These are phyloP conservation scores for Tragelaphus oryx DNA, from an alignment of 2,797 vertebrate genomes.

Conservation along the genomic window DNA sequence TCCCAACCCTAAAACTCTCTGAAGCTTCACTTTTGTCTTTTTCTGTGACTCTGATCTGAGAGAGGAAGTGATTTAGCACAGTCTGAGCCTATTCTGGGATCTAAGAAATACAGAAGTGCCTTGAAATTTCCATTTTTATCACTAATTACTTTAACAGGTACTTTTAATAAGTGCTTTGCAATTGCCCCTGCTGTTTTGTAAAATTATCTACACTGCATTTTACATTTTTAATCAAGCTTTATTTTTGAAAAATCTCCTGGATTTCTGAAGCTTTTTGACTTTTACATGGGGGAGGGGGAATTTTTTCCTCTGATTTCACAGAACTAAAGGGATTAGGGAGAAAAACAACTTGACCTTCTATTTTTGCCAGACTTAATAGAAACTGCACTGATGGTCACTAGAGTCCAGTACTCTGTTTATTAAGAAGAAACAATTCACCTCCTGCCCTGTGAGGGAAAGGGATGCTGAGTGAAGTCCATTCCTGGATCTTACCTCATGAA, in stretches of 20 bases:
- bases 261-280: conserved; percentile 45
- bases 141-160: conserved; percentile 71
- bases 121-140: conserved; percentile 71
- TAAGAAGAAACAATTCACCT: neutral
- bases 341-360: neutral
- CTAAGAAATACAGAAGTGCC: conserved; percentile 58
- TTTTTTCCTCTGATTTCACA: conserved; percentile 42
- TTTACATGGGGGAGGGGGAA: neutral
- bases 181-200: conserved; percentile 58
- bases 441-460: neutral
- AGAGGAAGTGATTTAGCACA: conserved; percentile 52
- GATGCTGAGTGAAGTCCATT: neutral
- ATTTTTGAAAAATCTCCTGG: conserved; percentile 40
- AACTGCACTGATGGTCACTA: neutral
- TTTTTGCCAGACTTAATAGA: neutral
- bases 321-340: neutral
- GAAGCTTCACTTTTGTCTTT: conserved; percentile 16
- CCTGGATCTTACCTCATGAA: neutral
- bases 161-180: conserved; percentile 68
- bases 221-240: conserved; percentile 68
- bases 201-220: conserved; percentile 61
- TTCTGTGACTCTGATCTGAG: neutral
- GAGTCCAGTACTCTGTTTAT: neutral
- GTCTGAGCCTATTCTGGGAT: conserved; percentile 59
- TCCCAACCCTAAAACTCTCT: neutral